A percentile compares a stretch with the other conserved stretches of the same genome.
phyloP scores from a whole-genome alignment of 2,113 vertebrate species.

The Nyctibius bracteatus region DNA sequence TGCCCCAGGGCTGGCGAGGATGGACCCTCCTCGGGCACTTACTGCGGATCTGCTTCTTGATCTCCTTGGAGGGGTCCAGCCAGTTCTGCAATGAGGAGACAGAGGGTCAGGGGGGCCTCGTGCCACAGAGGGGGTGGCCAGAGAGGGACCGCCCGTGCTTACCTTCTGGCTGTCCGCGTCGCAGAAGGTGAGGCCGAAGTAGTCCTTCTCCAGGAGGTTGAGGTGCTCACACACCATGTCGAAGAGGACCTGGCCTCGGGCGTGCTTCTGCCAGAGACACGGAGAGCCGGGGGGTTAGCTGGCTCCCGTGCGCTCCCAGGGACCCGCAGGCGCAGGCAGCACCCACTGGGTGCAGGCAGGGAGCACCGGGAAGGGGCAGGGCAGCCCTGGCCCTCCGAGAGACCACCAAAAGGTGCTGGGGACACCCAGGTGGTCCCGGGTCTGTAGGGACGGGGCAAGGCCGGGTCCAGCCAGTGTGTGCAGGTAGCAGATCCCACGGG shows the following conservation, averaged over 20 bases:
- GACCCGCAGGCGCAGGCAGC: background rate
- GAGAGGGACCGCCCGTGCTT: background rate
- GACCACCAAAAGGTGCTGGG: background rate
- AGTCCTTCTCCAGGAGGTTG: constrained; percentile 97
- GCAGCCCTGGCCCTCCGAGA: background rate
- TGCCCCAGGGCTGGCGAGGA: background rate
- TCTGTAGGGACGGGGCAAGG: rapidly evolving
- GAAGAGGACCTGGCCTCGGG: constrained; percentile 89
- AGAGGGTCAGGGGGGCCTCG: background rate
- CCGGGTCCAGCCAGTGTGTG: background rate
- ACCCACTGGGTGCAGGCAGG: background rate
- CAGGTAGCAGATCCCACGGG: background rate
- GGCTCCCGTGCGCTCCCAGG: background rate
- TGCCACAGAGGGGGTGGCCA: background rate
- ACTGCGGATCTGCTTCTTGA: constrained; percentile 99
- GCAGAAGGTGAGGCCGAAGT: constrained; percentile 92
- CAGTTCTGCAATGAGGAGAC: constrained; percentile 81
- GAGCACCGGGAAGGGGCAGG: background rate
- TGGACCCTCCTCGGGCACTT: constrained; percentile 65
- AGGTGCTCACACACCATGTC: constrained; percentile 94
- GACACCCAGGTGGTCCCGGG: rapidly evolving
- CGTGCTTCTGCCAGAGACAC: constrained; percentile 82
- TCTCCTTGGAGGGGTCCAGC: constrained; percentile 98
- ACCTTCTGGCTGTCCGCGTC: constrained; percentile 97
- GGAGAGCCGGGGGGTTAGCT: background rate